phyloP scores from a whole-genome alignment of 2,797 vertebrate genomes.

The Acipenser ruthenus region DNA sequence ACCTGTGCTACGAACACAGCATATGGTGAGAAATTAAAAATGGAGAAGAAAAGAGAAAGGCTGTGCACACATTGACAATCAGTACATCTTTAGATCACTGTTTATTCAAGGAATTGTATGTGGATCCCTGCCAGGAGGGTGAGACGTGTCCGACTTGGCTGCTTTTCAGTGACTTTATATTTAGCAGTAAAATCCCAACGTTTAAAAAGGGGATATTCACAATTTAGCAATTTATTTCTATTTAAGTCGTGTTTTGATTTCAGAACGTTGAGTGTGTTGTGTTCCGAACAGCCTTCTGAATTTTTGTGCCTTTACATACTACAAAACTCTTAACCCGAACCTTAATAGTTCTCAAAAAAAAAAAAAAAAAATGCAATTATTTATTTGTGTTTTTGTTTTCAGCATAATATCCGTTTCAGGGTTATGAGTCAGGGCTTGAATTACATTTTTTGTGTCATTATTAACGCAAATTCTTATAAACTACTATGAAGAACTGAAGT shows the following conservation, averaged over 20 bases:
- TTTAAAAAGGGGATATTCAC: too few relatives aligned
- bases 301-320: too few relatives aligned
- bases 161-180: neutral
- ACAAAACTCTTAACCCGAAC: too few relatives aligned
- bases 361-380: too few relatives aligned
- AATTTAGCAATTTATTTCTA: too few relatives aligned
- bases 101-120: conserved; percentile 6
- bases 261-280: too few relatives aligned
- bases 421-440: conserved; percentile 51
- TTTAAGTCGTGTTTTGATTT: too few relatives aligned
- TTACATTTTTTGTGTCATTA: conserved; percentile 37
- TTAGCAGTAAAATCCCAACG: too few relatives aligned
- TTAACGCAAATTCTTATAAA: conserved; percentile 57
- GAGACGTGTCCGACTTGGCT: neutral
- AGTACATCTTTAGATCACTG: conserved; percentile 13
- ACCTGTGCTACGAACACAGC: conserved; percentile 43
- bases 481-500: conserved; percentile 63
- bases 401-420: conserved; percentile 21
- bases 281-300: too few relatives aligned
- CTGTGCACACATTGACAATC: neutral
- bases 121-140: neutral
- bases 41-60: conserved; percentile 32
- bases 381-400: too few relatives aligned
- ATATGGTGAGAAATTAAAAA: conserved; percentile 53
- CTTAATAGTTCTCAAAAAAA: too few relatives aligned